Conservation (phyloP, 2,113 vertebrate species). For the Dasyurus viverrinus region DNA sequence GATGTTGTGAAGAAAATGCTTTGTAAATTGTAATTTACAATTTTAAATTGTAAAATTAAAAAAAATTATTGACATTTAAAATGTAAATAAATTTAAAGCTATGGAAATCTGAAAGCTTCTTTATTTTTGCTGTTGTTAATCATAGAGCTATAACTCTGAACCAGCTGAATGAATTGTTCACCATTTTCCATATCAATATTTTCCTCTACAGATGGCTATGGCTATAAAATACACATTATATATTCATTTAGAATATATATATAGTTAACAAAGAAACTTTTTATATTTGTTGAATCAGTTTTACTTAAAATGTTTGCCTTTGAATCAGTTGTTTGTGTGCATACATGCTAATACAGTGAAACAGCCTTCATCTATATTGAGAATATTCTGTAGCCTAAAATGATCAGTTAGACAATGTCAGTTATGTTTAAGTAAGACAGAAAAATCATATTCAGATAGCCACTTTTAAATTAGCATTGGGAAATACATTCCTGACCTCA, state of each 20-base stretch:
- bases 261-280: neutral
- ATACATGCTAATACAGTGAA: neutral
- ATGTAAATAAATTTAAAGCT: too few species aligned
- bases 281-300: neutral
- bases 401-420: neutral
- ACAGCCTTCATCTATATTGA: neutral
- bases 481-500: conserved; percentile 26
- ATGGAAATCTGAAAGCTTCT: neutral
- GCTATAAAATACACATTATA: neutral
- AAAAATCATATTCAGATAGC: neutral
- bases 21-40: neutral
- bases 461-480: neutral
- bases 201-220: neutral
- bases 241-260: neutral
- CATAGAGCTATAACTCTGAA: neutral
- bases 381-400: neutral
- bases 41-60: too few species aligned
- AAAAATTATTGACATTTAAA: too few species aligned
- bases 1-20: neutral
- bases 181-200: neutral
- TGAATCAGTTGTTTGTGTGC: neutral
- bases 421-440: neutral
- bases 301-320: neutral
- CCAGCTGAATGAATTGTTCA: neutral
- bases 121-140: neutral